Base-by-base conservation (phyloP, 2,888 invertebrate genomes). In the Drosophila buzzatii region DNA sequence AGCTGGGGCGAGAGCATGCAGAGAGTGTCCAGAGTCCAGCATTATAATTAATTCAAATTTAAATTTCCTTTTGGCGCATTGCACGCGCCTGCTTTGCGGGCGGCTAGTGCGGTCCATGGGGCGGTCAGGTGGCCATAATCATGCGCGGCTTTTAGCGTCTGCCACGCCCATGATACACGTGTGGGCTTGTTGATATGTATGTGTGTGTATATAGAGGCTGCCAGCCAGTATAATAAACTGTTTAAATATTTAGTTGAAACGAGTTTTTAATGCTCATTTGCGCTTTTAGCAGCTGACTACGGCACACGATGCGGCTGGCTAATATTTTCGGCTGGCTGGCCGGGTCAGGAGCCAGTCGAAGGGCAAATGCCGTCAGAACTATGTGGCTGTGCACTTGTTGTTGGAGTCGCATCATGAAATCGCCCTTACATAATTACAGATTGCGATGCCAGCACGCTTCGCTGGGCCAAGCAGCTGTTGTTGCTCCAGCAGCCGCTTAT, bases 191-290 rank as follows among this genome's bases (percentile, higher is more conserved):
- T 27, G 27, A 27, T 27, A 27, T 27, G 6, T 27, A 27, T 27
- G 70, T 72, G 60, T 58, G 51, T 44, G 39, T 45, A 10, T 52
- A 20, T 57, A n/a, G 59, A 39, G 44, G 47, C 42, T 10, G 62
- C 18, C 42, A 31, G 79, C 74, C 85, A 73, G 85, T 80, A 87
- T 89, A 85, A 85, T 89, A 89, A 85, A 85, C 85, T 89, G 88
- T 89, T 85, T 87, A 85, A 89, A 85, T 85, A 85, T 85, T 89
- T 85, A 85, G 88, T 87, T 70, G 78, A 76, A 89, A 85, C 88
- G 88, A 87, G 90, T 89, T 85, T 89, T 87, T 84, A 89, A 89
- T 85, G 85, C 88, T 85, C 75, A 88, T 78, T 87, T 87, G 89
- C 82, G 82, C 88, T 87, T 85, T 84, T 82, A 85, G 74, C 80